phyloP scores from a whole-genome alignment of 1,140 invertebrate genomes.

The Drosophila teissieri region DNA sequence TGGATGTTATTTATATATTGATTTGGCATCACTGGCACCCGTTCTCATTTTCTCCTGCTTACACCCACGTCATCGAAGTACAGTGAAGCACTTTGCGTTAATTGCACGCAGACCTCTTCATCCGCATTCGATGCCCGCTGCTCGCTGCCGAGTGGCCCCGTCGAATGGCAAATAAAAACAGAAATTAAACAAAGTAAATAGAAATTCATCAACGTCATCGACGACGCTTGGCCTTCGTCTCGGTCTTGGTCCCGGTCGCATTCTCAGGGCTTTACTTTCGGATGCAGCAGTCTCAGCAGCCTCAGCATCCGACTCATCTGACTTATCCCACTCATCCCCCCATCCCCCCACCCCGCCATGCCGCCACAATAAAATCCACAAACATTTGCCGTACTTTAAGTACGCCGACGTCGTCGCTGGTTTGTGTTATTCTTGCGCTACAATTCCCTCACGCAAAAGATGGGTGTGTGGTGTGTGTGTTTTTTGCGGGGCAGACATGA shows the following conservation, averaged over 20 bases:
- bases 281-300: slow-evolving; percentile 1
- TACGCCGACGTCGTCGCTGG: slow-evolving; percentile 35
- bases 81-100: slow-evolving; percentile 74
- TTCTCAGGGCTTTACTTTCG: slow-evolving; percentile 2
- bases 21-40: neutral
- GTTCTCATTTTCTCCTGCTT: neutral
- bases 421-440: slow-evolving; percentile 66
- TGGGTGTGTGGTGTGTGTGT: slow-evolving; percentile 29
- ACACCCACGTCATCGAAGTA: slow-evolving; percentile 51
- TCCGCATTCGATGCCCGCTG: slow-evolving; percentile 33
- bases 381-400: slow-evolving; percentile 55
- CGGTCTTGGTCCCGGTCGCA: slow-evolving; percentile 15
- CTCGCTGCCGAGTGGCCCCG: slow-evolving; percentile 54
- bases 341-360: slow-evolving; percentile 28
- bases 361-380: slow-evolving; percentile 73
- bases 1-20: neutral
- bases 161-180: slow-evolving; percentile 80
- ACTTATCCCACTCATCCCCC: neutral
- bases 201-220: slow-evolving; percentile 82
- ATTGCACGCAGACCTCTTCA: slow-evolving; percentile 72
- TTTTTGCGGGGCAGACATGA: slow-evolving; percentile 64
- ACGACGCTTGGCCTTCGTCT: slow-evolving; percentile 37
- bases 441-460: slow-evolving; percentile 44
- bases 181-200: slow-evolving; percentile 83
- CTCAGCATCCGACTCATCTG: neutral